Percentiles rank a stretch among this genome's conserved stretches.
phyloP scores from a whole-genome alignment of 2,797 vertebrate species.

The Coregonus sp. region DNA sequence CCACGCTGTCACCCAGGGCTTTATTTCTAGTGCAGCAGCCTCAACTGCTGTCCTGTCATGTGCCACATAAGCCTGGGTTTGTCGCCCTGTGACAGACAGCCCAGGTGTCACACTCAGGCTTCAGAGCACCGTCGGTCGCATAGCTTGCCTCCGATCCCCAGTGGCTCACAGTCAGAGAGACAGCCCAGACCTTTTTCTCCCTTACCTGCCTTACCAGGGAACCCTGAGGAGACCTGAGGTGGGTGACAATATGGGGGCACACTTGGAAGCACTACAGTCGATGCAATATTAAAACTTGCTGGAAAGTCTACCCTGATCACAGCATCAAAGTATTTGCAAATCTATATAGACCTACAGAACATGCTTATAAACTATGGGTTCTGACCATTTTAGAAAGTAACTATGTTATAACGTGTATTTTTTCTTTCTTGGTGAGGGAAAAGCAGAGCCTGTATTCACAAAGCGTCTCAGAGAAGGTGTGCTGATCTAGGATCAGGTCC shows the following conservation, averaged over 20 bases:
- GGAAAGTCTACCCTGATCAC: background rate
- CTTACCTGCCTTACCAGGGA: background rate
- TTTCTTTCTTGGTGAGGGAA: too few relatives aligned
- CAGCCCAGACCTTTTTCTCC: conserved; percentile 59
- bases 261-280: background rate
- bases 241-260: background rate
- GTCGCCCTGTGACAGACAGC: conserved; percentile 73
- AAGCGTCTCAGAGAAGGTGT: too few relatives aligned
- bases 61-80: conserved; percentile 73
- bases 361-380: background rate
- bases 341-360: background rate
- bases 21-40: conserved; percentile 68
- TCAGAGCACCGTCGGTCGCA: conserved; percentile 76
- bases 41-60: conserved; percentile 73
- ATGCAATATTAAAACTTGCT: background rate
- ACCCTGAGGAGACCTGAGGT: background rate
- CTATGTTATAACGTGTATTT: background rate
- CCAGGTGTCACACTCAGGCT: conserved; percentile 79
- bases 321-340: background rate
- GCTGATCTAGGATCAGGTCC: too few relatives aligned
- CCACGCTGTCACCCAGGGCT: conserved; percentile 68
- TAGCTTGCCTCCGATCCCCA: conserved; percentile 67
- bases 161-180: conserved; percentile 72
- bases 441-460: too few relatives aligned
- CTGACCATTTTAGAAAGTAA: background rate